Evolutionary conservation across 2,888 invertebrate genomes (phyloP).

Genomic region (Microchrysa polita): DNA sequence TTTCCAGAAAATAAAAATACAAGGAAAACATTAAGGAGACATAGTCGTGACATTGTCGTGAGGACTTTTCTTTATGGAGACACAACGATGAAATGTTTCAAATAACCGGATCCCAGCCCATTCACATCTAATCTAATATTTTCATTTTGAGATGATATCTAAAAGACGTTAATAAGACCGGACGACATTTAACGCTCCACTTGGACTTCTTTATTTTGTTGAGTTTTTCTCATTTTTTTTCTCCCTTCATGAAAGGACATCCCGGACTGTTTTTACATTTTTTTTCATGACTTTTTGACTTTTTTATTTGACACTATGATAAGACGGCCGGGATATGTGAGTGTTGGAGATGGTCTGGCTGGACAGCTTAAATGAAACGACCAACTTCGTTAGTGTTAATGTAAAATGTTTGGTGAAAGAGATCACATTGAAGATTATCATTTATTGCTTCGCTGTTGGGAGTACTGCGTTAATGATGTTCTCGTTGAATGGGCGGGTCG

Average conservation of each 20-base stretch:
- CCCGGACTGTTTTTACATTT: constrained; percentile 28
- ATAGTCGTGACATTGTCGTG: neutral
- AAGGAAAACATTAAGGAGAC: constrained; percentile 6
- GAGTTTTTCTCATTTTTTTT: neutral
- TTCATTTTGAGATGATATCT: constrained; percentile 47
- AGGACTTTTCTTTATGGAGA: constrained; percentile 3
- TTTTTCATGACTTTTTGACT: constrained; percentile 32
- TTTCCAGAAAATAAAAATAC: constrained; percentile 14
- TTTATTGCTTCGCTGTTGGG: constrained; percentile 6
- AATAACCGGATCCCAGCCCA: constrained; percentile 38
- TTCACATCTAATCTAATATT: constrained; percentile 51
- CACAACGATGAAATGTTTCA: constrained; percentile 21
- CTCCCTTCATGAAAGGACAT: constrained; percentile 31
- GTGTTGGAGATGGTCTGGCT: neutral
- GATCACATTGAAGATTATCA: constrained; percentile 8
- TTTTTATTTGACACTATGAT: constrained; percentile 2
- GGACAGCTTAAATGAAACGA: constrained; percentile 9
- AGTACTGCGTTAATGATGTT: neutral
- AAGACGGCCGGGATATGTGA: constrained; percentile 11
- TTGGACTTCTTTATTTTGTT: constrained; percentile 21
- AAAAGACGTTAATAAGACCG: constrained; percentile 44
- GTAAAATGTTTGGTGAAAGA: constrained; percentile 3
- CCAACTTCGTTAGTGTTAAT: constrained; percentile 2
- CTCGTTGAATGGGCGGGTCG: no score
- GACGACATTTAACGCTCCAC: constrained; percentile 34